A percentile compares a stretch with the other conserved stretches of the same genome.
Conservation (phyloP, 2,888 invertebrate genomes). For the Cerastoderma edule region DNA sequence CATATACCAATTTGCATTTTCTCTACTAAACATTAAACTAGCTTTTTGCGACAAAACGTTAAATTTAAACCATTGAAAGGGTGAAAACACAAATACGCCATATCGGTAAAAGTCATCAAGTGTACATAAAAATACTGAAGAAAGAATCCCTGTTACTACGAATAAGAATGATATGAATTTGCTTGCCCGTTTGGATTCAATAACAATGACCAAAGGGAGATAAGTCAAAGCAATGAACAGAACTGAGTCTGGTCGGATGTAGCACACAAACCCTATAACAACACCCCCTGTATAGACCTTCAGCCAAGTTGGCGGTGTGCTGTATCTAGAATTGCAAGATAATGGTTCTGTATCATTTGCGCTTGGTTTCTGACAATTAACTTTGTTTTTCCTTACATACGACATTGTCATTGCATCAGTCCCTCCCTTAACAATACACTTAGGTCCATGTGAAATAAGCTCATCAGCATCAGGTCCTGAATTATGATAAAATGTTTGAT, state of each 20-base stretch:
- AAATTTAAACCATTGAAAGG: constrained; percentile 74
- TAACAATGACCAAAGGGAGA: constrained; percentile 21
- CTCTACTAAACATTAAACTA: constrained; percentile 61
- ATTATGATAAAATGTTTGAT: no score
- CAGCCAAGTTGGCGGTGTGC: background rate
- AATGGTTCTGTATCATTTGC: background rate
- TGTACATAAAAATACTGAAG: constrained; percentile 61
- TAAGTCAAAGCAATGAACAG: constrained; percentile 35
- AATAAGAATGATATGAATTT: background rate
- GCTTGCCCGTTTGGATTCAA: background rate
- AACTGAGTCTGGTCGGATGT: constrained; percentile 49
- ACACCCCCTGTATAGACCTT: constrained; percentile 37
- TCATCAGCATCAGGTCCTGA: no score
- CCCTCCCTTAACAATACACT: no score
- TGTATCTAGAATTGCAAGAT: background rate
- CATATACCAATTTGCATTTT: constrained; percentile 26
- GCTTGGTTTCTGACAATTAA: background rate
- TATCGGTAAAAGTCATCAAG: constrained; percentile 67
- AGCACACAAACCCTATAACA: constrained; percentile 49
- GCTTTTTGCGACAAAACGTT: constrained; percentile 69
- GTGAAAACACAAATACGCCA: constrained; percentile 66
- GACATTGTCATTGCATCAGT: background rate
- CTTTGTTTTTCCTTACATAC: background rate
- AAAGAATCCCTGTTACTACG: background rate
- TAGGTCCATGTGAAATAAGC: no score